Base-by-base conservation (phyloP, 64 coral and sea anemone species). In the Cladopsammia gracilis region DNA sequence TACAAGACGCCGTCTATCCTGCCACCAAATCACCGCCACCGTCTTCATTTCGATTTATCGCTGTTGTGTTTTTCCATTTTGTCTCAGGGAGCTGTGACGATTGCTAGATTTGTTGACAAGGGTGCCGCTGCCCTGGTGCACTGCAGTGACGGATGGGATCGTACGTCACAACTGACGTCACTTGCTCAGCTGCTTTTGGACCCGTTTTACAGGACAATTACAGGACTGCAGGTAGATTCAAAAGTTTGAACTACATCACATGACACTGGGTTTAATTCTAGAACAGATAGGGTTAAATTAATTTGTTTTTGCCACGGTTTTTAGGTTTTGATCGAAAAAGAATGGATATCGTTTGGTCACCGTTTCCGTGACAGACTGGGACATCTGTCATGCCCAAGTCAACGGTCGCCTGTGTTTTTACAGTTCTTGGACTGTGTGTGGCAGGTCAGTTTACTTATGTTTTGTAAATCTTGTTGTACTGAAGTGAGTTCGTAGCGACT, bases 331-430 rank as follows among this genome's bases (percentile, higher is more conserved):
- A 92, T 99, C 52, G 98, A 99, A 45, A 99, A 99, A 48, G 98
- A 99, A 51, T 99, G 98, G 98, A 94, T 99, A 54, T 99, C 98
- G 15, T 99, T 99, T 80, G 98, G 98, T 49, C 98, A 99, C 74
- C 92, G 91, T 7, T 99, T 99, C 77, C 92, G 94, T 9, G 98
- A 99, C 54, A 74, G 98, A 42, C 66, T 96, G 5, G 91, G 98
- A 8, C 98, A 99, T 89, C 94, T 88, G 49, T 91, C 94, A 5
- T 96, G 94, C 23, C 91, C 91, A 4, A 96, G 98, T 62, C 98
- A 99, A 84, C 88, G 98, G 12, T 99, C 98, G 1, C 92, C 98
- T 10, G 90, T 99, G 15, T 99, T 99, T 75, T 70, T 96, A 47
- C 98, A 99, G 83, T 99, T 99, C 47, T 82, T 99, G 16, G 98